phyloP scores from a whole-genome alignment of 2,797 vertebrate species.

The Prionace glauca region DNA sequence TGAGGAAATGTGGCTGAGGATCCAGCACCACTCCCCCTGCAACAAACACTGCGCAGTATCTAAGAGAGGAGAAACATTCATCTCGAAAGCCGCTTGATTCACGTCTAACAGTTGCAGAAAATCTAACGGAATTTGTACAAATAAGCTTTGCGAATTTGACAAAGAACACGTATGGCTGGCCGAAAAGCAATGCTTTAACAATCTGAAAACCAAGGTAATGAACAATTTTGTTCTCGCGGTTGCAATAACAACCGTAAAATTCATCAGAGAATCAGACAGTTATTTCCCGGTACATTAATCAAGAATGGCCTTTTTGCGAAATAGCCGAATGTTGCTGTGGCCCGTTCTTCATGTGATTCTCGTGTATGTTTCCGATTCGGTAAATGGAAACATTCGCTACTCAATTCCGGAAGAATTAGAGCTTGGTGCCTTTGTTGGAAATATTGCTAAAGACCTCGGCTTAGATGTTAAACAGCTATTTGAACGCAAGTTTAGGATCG shows the following conservation, averaged over 20 bases:
- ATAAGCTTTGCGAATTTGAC: background rate
- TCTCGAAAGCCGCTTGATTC: background rate
- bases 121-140: background rate
- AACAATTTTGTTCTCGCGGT: background rate
- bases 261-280: background rate
- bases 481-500: background rate
- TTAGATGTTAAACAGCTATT: background rate
- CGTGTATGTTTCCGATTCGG: background rate
- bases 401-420: conserved; percentile 16
- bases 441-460: background rate
- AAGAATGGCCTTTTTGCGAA: background rate
- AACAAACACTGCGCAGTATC: background rate
- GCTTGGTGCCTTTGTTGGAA: background rate
- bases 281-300: background rate
- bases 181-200: background rate
- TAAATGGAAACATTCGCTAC: background rate
- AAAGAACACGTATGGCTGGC: background rate
- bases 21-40: background rate
- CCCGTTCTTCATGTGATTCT: background rate
- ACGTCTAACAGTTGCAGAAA: background rate
- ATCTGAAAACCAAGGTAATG: background rate
- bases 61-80: background rate
- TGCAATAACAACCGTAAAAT: background rate
- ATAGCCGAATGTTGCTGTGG: background rate
- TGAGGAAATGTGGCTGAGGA: background rate